phyloP scores from a whole-genome alignment of 2,113 vertebrate species.

The Sinocyclocheilus anshuiensis region DNA sequence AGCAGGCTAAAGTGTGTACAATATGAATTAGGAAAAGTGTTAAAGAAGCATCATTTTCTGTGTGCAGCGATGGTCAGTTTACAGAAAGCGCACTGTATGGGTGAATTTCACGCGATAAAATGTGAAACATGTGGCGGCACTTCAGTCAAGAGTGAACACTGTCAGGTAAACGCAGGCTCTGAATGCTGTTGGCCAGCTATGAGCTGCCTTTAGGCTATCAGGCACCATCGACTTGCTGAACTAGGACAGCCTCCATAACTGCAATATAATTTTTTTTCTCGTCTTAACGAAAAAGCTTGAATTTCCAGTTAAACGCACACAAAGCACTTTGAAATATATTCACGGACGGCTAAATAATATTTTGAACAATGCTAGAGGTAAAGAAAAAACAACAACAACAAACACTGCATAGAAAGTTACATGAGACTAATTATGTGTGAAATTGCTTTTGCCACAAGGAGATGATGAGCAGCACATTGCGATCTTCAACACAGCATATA shows the following conservation, averaged over 20 bases:
- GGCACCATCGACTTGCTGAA: neutral
- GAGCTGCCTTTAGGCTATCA: neutral
- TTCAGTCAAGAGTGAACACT: neutral
- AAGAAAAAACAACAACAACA: neutral
- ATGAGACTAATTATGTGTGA: neutral
- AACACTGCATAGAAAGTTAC: neutral
- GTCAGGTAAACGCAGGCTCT: neutral
- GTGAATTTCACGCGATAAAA: neutral
- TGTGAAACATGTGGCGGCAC: neutral
- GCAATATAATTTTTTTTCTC: neutral
- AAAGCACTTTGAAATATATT: too few species aligned
- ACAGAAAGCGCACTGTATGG: neutral
- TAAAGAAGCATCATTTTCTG: neutral
- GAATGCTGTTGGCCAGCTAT: neutral
- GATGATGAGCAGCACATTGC: neutral
- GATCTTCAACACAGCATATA: neutral
- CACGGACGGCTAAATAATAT: neutral
- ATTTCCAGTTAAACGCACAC: neutral
- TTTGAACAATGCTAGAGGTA: neutral
- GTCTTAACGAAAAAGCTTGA: neutral
- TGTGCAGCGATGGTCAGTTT: neutral
- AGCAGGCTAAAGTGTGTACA: neutral
- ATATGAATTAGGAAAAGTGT: conserved; percentile 1
- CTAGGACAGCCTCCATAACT: neutral
- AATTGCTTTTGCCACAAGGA: neutral